Conservation (phyloP, 2,113 vertebrate genomes). For the Prunella fulvescens region DNA sequence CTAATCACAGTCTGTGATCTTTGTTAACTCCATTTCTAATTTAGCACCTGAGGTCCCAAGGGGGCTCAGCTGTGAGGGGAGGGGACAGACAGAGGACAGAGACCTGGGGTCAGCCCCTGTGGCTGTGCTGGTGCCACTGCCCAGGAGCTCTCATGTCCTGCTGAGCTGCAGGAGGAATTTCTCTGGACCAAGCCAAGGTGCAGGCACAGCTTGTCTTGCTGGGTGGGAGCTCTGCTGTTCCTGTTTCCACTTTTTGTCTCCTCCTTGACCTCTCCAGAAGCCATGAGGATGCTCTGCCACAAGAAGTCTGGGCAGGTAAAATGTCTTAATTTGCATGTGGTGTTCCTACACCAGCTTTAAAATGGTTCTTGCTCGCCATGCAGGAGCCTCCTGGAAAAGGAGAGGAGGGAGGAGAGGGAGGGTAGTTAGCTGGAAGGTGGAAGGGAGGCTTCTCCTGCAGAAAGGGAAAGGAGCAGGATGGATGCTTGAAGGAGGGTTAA, state of each 20-base stretch:
- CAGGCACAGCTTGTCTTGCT: fast-evolving
- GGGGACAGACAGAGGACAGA: neutral
- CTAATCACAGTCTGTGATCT: neutral
- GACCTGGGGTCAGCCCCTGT: fast-evolving
- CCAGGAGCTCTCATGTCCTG: fast-evolving
- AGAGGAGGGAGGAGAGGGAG: neutral
- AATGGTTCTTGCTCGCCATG: fast-evolving
- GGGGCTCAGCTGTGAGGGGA: neutral
- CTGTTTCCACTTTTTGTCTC: fast-evolving
- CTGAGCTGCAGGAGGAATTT: neutral
- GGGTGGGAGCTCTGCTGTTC: fast-evolving
- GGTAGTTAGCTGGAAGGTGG: too few species aligned
- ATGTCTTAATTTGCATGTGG: fast-evolving
- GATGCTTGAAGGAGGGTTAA: neutral
- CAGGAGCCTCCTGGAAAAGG: neutral
- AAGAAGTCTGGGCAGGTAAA: too few species aligned
- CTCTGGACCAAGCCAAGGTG: too few species aligned
- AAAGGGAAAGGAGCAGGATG: neutral
- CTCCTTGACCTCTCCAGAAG: neutral
- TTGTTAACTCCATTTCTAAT: neutral
- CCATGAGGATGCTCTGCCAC: fast-evolving
- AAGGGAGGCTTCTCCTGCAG: neutral
- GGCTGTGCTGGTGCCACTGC: neutral
- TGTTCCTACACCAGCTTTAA: fast-evolving
- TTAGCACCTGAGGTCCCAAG: neutral